Evolutionary conservation across 23 tunicate species (phyloP).

Genomic region (Diplosoma virens): DNA sequence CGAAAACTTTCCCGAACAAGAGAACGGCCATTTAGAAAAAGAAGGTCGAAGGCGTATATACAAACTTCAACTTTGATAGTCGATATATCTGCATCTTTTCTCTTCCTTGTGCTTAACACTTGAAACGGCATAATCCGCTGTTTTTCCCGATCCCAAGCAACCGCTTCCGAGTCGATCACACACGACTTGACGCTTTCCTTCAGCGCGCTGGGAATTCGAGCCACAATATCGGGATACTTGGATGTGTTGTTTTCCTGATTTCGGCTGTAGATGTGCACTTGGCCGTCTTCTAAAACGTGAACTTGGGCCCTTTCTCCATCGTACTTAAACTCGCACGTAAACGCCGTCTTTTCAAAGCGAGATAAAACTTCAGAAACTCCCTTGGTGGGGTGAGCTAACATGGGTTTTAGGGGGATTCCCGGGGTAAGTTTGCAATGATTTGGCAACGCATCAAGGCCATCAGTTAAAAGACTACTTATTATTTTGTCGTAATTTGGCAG

Average conservation of each 20-base stretch:
- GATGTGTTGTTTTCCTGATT: constrained; percentile 97
- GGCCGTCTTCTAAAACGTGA: constrained; percentile 75
- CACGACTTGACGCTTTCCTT: constrained; percentile 76
- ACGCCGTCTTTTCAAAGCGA: constrained; percentile 79
- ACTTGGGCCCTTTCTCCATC: constrained; percentile 99
- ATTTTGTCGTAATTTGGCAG: constrained; percentile 93
- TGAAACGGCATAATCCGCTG: constrained; percentile 93
- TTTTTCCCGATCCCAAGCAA: constrained; percentile 95
- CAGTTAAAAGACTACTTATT: constrained; percentile 49
- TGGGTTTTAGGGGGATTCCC: constrained; percentile 88
- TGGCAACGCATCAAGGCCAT: constrained; percentile 79
- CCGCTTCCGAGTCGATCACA: constrained; percentile 97
- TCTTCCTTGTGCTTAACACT: constrained; percentile 82
- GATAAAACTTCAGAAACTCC: constrained; percentile 81
- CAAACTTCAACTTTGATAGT: constrained; percentile 98
- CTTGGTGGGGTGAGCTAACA: constrained; percentile 99
- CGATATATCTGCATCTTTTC: constrained; percentile 90
- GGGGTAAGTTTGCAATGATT: constrained; percentile 91
- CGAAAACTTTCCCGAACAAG: constrained; percentile 74
- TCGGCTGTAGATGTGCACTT: constrained; percentile 80
- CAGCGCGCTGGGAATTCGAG: constrained; percentile 51
- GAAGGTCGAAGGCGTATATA: constrained; percentile 96
- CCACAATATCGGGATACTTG: constrained; percentile 96
- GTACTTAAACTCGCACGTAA: constrained; percentile 96
- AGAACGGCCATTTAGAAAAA: constrained; percentile 90